phyloP scores from a whole-genome alignment of 2,113 vertebrate species.

The Callionymus lyra region DNA sequence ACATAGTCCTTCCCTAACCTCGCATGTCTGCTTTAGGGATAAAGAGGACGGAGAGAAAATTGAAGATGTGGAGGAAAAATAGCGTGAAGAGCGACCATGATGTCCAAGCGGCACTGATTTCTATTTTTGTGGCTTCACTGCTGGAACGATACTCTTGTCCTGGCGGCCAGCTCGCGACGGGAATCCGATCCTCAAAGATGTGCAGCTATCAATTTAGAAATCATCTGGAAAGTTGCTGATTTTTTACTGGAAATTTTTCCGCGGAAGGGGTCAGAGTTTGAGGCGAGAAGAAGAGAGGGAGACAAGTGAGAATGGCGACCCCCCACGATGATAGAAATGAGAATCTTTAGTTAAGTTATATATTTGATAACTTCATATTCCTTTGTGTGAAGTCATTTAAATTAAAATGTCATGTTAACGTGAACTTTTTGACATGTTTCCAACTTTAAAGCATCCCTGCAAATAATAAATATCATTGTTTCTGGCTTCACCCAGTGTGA shows the following conservation, averaged over 20 bases:
- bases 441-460: too few relatives aligned
- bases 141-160: conserved; percentile 45
- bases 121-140: conserved; percentile 36
- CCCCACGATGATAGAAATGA: too few relatives aligned
- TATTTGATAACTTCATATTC: too few relatives aligned
- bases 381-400: too few relatives aligned
- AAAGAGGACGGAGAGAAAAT: conserved; percentile 54
- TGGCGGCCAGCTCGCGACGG: conserved; percentile 18
- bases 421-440: too few relatives aligned
- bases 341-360: too few relatives aligned
- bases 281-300: too few relatives aligned
- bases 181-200: conserved; percentile 28
- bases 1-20: conserved; percentile 53
- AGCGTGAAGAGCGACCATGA: conserved; percentile 49
- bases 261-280: too few relatives aligned
- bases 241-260: conserved; percentile 8
- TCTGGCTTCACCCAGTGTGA: too few relatives aligned
- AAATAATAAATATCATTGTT: too few relatives aligned
- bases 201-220: conserved; percentile 30
- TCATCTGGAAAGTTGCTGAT: not conserved
- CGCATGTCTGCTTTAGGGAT: conserved; percentile 58
- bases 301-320: too few relatives aligned
- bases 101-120: conserved; percentile 44
- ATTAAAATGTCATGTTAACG: too few relatives aligned
- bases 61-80: conserved; percentile 60